A percentile compares a stretch with the other conserved stretches of the same genome.
phyloP scores from a whole-genome alignment of 2,888 invertebrate species.

The Pherbina coryleti region DNA sequence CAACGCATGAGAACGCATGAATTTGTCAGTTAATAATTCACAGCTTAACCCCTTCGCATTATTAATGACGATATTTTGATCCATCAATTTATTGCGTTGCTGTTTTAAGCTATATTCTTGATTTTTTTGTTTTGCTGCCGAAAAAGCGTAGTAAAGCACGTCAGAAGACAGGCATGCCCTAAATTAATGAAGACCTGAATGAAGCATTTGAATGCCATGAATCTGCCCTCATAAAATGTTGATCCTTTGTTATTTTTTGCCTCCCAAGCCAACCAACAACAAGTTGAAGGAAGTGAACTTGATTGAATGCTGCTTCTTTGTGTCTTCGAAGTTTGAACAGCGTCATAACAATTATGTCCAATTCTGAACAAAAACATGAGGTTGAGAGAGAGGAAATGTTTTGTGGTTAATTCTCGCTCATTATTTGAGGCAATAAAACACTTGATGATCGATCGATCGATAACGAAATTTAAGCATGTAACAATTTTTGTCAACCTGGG shows the following conservation, averaged over 20 bases:
- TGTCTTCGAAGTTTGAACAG: not conserved
- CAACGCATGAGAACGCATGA: constrained; percentile 24
- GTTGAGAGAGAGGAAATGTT: constrained; percentile 21
- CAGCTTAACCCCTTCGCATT: constrained; percentile 11
- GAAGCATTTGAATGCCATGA: constrained; percentile 5
- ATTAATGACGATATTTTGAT: not conserved
- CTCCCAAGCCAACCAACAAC: not conserved
- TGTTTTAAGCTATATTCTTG: not conserved
- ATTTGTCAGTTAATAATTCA: constrained; percentile 10
- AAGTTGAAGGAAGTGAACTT: constrained; percentile 17
- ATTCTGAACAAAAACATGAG: not conserved
- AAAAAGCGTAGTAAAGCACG: not conserved
- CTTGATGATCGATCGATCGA: constrained; percentile 8
- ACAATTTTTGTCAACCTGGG: not conserved
- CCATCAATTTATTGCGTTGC: constrained; percentile 1
- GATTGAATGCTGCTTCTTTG: not conserved
- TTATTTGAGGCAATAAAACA: not conserved
- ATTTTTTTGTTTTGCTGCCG: not conserved
- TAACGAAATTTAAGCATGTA: not conserved
- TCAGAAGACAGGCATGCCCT: constrained; percentile 4
- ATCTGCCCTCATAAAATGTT: constrained; percentile 25
- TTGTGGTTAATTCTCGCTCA: constrained; percentile 19
- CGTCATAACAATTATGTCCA: not conserved
- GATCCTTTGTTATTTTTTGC: not conserved
- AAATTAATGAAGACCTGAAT: not conserved